A percentile compares a stretch with the other conserved stretches of the same genome.
phyloP scores from a whole-genome alignment of 2,113 vertebrate species.

The Chaetura pelagica region DNA sequence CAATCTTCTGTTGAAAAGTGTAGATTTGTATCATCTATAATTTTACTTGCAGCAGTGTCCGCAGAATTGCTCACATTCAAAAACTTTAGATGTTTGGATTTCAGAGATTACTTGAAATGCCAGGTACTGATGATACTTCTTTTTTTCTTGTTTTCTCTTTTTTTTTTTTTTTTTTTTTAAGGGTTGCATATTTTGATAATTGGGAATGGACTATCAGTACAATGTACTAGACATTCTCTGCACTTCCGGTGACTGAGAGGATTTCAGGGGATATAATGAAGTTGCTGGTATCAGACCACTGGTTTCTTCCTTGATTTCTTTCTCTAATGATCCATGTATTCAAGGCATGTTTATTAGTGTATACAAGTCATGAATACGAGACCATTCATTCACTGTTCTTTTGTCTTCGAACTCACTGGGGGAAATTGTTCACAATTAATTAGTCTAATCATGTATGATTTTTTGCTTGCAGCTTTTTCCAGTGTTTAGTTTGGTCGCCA shows the following conservation, averaged over 20 bases:
- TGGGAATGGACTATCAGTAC: background rate
- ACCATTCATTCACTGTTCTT: background rate
- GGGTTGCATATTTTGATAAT: background rate
- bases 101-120: background rate
- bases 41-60: conserved; percentile 7
- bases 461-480: background rate
- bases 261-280: background rate
- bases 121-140: background rate
- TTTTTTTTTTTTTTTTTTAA: background rate
- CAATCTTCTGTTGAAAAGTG: background rate
- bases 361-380: background rate
- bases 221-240: background rate
- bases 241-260: background rate
- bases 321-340: background rate
- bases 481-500: background rate
- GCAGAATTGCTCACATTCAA: background rate
- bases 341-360: background rate
- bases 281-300: background rate
- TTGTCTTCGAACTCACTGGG: background rate
- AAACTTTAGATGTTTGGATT: background rate
- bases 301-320: conserved; percentile 1
- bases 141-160: background rate
- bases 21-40: background rate
- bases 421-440: background rate
- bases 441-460: background rate